Percentiles rank a stretch among this genome's conserved stretches.
phyloP scores from a whole-genome alignment of 2,797 vertebrate genomes.

The Poeciliopsis gracilis region DNA sequence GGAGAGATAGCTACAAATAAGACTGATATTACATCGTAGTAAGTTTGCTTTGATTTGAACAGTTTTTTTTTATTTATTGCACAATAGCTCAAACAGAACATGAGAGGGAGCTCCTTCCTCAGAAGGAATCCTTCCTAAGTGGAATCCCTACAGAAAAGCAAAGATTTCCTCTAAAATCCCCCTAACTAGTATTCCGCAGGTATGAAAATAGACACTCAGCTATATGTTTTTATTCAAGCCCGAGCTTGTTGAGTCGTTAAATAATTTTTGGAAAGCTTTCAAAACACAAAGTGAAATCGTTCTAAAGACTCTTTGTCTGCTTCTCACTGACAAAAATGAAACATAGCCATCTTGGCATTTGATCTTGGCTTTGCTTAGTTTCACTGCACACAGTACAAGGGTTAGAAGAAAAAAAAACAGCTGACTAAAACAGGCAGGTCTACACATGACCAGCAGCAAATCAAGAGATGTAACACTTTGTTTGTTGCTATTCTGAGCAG shows the following conservation, averaged over 20 bases:
- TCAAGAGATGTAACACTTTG: slow-evolving; percentile 48
- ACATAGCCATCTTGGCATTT: slow-evolving; percentile 47
- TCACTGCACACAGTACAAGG: slow-evolving; percentile 62
- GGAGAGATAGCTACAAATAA: neutral
- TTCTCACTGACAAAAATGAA: slow-evolving; percentile 15
- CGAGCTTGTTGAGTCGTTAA: neutral
- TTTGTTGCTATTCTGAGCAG: slow-evolving; percentile 75
- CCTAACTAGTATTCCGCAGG: neutral
- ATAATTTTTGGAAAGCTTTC: slow-evolving; percentile 3
- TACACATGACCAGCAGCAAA: slow-evolving; percentile 55
- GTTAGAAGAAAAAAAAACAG: slow-evolving; percentile 61
- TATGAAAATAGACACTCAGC: neutral
- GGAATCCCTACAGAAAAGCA: neutral
- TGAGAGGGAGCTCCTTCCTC: slow-evolving; percentile 19
- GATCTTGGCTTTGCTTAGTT: slow-evolving; percentile 48
- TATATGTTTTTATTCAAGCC: neutral
- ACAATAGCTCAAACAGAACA: slow-evolving; percentile 29
- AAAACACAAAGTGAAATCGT: neutral
- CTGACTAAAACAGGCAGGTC: slow-evolving; percentile 63
- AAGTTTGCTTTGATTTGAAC: neutral
- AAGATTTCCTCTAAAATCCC: neutral
- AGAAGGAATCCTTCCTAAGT: neutral
- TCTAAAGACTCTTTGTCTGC: slow-evolving; percentile 10
- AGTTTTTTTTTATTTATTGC: neutral
- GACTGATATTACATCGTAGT: neutral